Base-by-base conservation (phyloP, 2,113 vertebrate species). In the Melanostigma gelatinosum region DNA sequence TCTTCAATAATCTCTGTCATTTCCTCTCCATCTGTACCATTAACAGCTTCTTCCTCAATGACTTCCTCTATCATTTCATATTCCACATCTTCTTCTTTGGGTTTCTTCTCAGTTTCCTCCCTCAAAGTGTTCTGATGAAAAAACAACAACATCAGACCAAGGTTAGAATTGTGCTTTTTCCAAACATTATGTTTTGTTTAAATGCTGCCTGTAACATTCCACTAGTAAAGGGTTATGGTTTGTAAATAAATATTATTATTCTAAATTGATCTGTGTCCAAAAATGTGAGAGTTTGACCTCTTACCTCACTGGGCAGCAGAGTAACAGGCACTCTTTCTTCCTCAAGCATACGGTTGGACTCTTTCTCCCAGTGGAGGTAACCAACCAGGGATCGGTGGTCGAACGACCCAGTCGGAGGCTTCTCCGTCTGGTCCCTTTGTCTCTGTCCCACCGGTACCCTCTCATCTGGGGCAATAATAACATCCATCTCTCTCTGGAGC, bases 291-390 rank as follows among this genome's bases (percentile, higher is more conserved):
- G 6, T 69, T 69, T 75, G 67, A 68, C 8, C 7, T 70, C 88
- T 93, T 90, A 96, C 95, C 94, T 95, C 88, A 57, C 96, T 97
- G 50, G 96, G 95, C 70, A 97, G 88, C 42, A 99, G 95, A 66
- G 95, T 97, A 86, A 95, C 94, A 0, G 97, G 97, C 70, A 97
- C 96, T 94, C 95, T 90, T 85, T 99, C 98, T 0, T 99, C 97
- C 69, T 99, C 97, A 0, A 98, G 86, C 96, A 99, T 96, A 22
- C 97, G 96, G 73, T 95, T 96, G 44, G 98, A 97, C 12, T 97
- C 95, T 88, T 97, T 99, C 90, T 99, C 96, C 97, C 96, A 97
- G 90, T 98, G 97, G 55, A 96, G 94, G 95, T 98, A 99, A 73
- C 97, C 97, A 42, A 99, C 96, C 52, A 99, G 95, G 4, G 97